Base-by-base conservation (phyloP, 2,888 invertebrate species). In the Caenorhabditis wallacei region DNA sequence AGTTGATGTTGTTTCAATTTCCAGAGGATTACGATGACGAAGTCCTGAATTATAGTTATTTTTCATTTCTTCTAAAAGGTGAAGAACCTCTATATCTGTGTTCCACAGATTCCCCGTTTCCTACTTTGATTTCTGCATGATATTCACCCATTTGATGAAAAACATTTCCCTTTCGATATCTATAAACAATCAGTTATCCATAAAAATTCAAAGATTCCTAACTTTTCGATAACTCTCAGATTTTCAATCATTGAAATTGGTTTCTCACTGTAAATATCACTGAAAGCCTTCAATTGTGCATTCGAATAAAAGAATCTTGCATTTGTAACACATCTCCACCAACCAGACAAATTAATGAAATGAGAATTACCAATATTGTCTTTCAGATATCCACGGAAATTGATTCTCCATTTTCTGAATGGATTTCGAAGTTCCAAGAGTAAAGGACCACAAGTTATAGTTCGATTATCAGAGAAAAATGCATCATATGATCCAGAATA, bases 321-420 rank as follows among this genome's bases (percentile, higher is more conserved):
- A 70, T 86, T 85, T 1, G 87, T 80, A 1, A 82, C 80, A 37
- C 85, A 70, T 68, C 84, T 85, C 87, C 87, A 88, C 87, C 87
- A 88, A 22, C 88, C 88, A 16, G 72, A 78, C 18, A 88, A 16
- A 16, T 57, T 66, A 0, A 87, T 59, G 35, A 85, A 87, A 18
- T 74, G 64, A 5, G 43, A 35, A 18, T 80, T 64, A 8, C 66
- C 76, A 22, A 43, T 35, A 20, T 10, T 40, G 24, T 80, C 70
- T 11, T 61, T 63, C 66, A 90, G 72, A 80, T 83, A 63, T 64
- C 90, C 90, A 51, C 84, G 83, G 64, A 87, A 87, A 16, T 82
- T 82, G 16, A 90, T 68, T 20, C 90, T 53, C 88, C 89, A 89
- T 69, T 75, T 57, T 10, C 88, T 61, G 74, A 89, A 89, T 1